Conservation (phyloP, 1,140 invertebrate species). For the Aphelenchoides besseyi region DNA sequence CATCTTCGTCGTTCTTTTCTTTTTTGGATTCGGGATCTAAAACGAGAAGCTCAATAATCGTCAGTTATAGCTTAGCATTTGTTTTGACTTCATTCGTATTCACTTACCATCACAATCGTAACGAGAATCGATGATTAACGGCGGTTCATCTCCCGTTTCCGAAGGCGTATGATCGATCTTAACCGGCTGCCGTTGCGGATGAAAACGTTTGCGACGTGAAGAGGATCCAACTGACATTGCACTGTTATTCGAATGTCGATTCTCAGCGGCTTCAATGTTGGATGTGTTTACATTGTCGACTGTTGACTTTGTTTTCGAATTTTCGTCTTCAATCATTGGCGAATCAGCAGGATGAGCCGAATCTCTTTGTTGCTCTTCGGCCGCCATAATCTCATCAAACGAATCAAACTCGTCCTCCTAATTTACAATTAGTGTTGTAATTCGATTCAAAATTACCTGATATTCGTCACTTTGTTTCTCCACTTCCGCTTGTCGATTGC, state of each 20-base stretch:
- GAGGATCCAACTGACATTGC: constrained; percentile 31
- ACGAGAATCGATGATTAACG: constrained; percentile 9
- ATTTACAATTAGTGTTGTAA: neutral
- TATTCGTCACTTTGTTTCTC: neutral
- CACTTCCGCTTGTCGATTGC: neutral
- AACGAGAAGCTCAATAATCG: constrained; percentile 1
- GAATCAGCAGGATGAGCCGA: neutral
- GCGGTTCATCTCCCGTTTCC: constrained; percentile 15
- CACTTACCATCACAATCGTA: constrained; percentile 16
- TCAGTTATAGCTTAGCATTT: neutral
- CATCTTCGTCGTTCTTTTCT: neutral
- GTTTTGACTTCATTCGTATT: neutral
- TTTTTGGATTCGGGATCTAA: constrained; percentile 9
- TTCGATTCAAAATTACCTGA: constrained; percentile 16
- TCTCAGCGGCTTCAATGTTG: constrained; percentile 8
- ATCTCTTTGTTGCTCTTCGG: constrained; percentile 1
- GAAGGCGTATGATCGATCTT: constrained; percentile 18
- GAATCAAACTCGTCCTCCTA: constrained; percentile 17
- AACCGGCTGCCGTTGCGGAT: constrained; percentile 24
- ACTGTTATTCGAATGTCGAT: constrained; percentile 22
- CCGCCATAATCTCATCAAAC: neutral
- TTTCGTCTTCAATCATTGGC: neutral
- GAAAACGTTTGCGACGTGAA: constrained; percentile 32
- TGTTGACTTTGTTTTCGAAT: neutral
- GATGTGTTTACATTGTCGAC: neutral